Conservation (phyloP, 2,797 vertebrate genomes). For the Syngnathus rostellatus region DNA sequence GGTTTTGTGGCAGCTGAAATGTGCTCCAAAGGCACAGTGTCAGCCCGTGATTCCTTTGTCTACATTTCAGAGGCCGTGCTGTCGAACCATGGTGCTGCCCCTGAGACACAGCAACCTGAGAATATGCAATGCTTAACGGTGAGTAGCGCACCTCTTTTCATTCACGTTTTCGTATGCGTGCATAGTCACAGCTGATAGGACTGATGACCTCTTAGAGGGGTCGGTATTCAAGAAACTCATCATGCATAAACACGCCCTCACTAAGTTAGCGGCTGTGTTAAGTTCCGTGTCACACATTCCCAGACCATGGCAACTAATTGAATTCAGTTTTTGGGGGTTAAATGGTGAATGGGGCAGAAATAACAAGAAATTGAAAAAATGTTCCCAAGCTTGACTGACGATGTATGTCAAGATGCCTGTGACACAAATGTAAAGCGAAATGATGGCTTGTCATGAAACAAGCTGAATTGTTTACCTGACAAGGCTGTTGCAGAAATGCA, state of each 20-base stretch:
- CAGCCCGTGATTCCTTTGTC: constrained; percentile 68
- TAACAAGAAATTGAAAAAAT: neutral
- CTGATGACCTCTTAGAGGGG: constrained; percentile 38
- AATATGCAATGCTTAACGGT: constrained; percentile 81
- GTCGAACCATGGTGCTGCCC: constrained; percentile 61
- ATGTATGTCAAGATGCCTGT: constrained; percentile 36
- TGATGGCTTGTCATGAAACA: constrained; percentile 34
- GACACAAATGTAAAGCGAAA: constrained; percentile 37
- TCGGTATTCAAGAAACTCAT: constrained; percentile 39
- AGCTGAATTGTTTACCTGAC: neutral
- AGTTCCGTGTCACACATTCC: constrained; percentile 45
- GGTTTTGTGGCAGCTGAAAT: constrained; percentile 54
- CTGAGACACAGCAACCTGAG: constrained; percentile 60
- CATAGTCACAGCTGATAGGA: constrained; percentile 2
- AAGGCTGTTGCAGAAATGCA: neutral
- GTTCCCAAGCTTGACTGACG: constrained; percentile 37
- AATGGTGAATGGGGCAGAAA: constrained; percentile 30
- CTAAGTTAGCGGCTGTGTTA: constrained; percentile 34
- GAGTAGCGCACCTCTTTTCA: constrained; percentile 37
- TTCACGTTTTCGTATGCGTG: constrained; percentile 6
- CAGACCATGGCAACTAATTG: constrained; percentile 51
- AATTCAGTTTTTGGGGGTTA: constrained; percentile 36
- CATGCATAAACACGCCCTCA: constrained; percentile 49
- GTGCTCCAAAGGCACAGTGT: constrained; percentile 70
- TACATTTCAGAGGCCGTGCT: constrained; percentile 70